Base-by-base conservation (phyloP, 1,140 invertebrate species). In the Drosophila repletoides region DNA sequence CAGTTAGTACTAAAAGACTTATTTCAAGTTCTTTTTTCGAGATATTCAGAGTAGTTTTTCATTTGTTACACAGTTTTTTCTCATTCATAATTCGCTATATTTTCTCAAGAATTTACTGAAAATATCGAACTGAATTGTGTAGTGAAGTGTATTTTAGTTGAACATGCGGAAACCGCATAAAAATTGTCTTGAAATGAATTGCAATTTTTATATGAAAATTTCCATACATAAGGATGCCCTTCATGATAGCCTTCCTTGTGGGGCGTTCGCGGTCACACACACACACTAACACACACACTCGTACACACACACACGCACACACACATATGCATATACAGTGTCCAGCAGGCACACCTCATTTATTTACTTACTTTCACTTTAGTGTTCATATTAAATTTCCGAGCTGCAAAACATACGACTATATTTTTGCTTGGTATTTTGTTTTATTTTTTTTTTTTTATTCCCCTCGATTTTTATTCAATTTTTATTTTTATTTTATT, bases 191-290 rank as follows among this genome's bases (percentile, higher is more conserved):
- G 53, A 84, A 84, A 64, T 61, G 80, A 84, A 84, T 84, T 67
- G 79, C 74, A 75, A 63, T 79, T 84, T 79, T 53, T 79, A 53
- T n/a, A n/a, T n/a, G n/a, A n/a, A 77, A 84, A 84, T 86, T 84
- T 84, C 74, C 79, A 84, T 83, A 73, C 60, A 74, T 76, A 86
- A 84, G 79, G 79, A 84, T 86, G 83, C 83, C 79, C 80, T 84
- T 84, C 80, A 83, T 33, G 51, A 48, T 71, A 79, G 79, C 79
- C 79, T 84, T 83, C 79, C 76, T 75, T 73, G 52, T 53, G 75
- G 59, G 72, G 79, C 64, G 75, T 79, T 79, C 74, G 79, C 79
- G 79, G 79, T 84, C 77, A 79, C 70, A 55, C 63, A 40, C 59
- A 45, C 53, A 56, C 46, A 34, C 38, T 22, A 28, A 12, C 33